These are phyloP conservation scores for Meda fulgida DNA, from an alignment of 2,797 vertebrate species.

Conservation along the genomic window DNA sequence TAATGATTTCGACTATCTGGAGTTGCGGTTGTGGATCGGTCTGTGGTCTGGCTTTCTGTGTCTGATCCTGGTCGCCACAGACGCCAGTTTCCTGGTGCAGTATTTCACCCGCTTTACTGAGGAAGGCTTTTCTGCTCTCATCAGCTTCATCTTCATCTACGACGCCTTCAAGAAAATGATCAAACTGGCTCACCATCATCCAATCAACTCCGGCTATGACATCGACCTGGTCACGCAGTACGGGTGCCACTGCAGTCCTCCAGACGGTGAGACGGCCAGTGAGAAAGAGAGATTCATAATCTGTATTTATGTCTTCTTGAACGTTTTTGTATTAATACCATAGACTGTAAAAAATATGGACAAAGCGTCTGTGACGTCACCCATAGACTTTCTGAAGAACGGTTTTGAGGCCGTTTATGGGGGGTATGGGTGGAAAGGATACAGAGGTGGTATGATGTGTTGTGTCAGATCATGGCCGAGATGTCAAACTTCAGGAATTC, in stretches of 20 bases:
- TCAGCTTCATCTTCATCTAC: slow-evolving; percentile 99
- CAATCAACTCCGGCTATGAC: slow-evolving; percentile 84
- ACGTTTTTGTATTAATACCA: not conserved
- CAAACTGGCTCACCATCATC: slow-evolving; percentile 89
- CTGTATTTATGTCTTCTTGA: not conserved
- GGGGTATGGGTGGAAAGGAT: too few relatives aligned
- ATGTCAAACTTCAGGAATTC: too few relatives aligned
- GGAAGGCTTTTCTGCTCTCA: slow-evolving; percentile 95
- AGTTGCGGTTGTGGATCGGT: slow-evolving; percentile 98
- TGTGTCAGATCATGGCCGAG: too few relatives aligned
- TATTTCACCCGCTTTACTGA: slow-evolving; percentile 98
- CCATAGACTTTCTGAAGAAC: too few relatives aligned
- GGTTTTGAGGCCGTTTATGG: too few relatives aligned
- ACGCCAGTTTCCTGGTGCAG: slow-evolving; percentile 96
- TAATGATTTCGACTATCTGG: slow-evolving; percentile 90
- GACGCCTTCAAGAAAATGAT: slow-evolving; percentile 99
- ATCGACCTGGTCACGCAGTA: slow-evolving; percentile 84
- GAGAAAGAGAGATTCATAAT: not conserved
- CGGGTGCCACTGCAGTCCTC: slow-evolving; percentile 84
- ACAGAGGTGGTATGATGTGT: too few relatives aligned
- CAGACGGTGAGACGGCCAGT: slow-evolving; percentile 48
- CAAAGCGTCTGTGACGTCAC: too few relatives aligned
- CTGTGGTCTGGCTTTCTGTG: slow-evolving; percentile 93
- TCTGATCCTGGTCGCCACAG: slow-evolving; percentile 92
- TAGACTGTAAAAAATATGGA: too few relatives aligned